Percentiles rank a stretch among this genome's conserved stretches.
Evolutionary conservation across 2,797 vertebrate genomes (phyloP).

Genomic region (Helicolenus hilgendorfi): DNA sequence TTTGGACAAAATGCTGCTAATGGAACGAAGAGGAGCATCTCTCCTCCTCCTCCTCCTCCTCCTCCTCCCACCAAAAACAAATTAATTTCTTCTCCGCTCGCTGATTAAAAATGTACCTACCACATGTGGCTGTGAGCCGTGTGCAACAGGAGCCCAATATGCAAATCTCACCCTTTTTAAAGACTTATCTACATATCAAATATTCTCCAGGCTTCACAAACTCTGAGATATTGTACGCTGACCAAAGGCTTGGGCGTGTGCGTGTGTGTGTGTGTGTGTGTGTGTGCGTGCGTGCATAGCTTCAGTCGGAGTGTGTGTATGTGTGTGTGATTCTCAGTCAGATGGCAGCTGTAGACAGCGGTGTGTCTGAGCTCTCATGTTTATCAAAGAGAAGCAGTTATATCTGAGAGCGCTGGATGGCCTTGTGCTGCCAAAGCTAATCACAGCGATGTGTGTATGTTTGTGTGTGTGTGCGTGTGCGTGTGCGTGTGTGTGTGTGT

Average conservation of each 20-base stretch:
- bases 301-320: neutral
- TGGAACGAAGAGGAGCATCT: slow-evolving; percentile 77
- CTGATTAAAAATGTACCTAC: slow-evolving; percentile 89
- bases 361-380: slow-evolving; percentile 86
- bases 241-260: slow-evolving; percentile 37
- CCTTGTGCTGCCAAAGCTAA: slow-evolving; percentile 80
- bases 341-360: slow-evolving; percentile 79
- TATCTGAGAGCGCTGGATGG: slow-evolving; percentile 85
- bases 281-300: slow-evolving; percentile 16
- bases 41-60: slow-evolving; percentile 22
- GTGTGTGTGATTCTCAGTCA: slow-evolving; percentile 60
- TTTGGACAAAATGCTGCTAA: slow-evolving; percentile 83
- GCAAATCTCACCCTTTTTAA: slow-evolving; percentile 86
- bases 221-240: slow-evolving; percentile 61
- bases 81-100: slow-evolving; percentile 84
- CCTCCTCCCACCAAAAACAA: slow-evolving; percentile 74
- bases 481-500: slow-evolving; percentile 23
- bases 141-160: slow-evolving; percentile 85
- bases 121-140: slow-evolving; percentile 79
- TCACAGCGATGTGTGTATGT: slow-evolving; percentile 40
- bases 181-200: slow-evolving; percentile 84
- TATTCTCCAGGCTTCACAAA: slow-evolving; percentile 75
- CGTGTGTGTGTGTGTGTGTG: slow-evolving; percentile 34
- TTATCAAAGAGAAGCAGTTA: slow-evolving; percentile 91
- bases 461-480: neutral